A percentile compares a stretch with the other conserved stretches of the same genome.
These are phyloP conservation scores for Motacilla alba DNA, from an alignment of 2,113 vertebrate genomes.

Conservation along the genomic window DNA sequence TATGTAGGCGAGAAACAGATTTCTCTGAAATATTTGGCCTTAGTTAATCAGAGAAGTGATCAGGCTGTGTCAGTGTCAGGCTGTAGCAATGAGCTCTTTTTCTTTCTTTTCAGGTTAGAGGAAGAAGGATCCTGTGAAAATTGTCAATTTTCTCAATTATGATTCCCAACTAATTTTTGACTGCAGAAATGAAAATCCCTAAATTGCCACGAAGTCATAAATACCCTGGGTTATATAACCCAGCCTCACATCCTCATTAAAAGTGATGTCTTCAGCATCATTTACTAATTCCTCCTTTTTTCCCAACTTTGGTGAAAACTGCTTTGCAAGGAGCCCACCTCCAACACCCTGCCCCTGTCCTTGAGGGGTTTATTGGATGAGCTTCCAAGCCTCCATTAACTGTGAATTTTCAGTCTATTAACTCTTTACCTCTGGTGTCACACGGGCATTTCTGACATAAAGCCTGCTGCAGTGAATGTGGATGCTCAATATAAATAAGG, in stretches of 20 bases:
- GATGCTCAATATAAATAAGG: not conserved
- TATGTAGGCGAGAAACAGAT: not conserved
- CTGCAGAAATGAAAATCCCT: not conserved
- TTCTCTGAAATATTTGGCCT: not conserved
- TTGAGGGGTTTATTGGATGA: not conserved
- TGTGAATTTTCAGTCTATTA: constrained; percentile 2
- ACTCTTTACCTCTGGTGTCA: constrained; percentile 16
- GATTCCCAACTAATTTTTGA: not conserved
- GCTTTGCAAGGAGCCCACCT: not conserved
- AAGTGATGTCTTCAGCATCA: not conserved
- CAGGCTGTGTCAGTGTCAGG: not conserved
- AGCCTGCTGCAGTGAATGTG: not conserved
- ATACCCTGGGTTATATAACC: not conserved
- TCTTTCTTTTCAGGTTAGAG: not conserved
- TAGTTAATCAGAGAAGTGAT: not conserved
- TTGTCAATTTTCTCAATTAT: not conserved
- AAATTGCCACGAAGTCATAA: not conserved
- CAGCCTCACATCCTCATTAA: not conserved
- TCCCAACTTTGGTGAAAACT: constrained; percentile 8
- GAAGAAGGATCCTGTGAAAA: not conserved
- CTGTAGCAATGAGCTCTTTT: not conserved
- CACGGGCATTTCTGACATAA: not conserved
- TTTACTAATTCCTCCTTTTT: not conserved
- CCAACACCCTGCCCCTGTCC: not conserved
- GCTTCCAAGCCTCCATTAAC: not conserved